Base-by-base conservation (phyloP, 2,888 invertebrate genomes). In the Syrista parreyssii region DNA sequence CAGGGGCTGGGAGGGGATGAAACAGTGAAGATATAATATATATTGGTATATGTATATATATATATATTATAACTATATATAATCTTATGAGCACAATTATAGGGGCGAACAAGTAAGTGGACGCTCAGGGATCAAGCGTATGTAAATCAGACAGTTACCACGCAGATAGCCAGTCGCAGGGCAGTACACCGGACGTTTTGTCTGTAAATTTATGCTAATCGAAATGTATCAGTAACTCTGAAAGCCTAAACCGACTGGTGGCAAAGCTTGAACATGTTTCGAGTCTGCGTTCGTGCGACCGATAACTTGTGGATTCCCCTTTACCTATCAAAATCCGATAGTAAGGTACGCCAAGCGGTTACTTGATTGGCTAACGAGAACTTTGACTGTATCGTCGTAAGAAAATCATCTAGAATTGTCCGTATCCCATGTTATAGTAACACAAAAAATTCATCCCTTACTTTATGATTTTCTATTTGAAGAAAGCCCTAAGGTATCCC, bases 191-290 rank as follows among this genome's bases (percentile, higher is more conserved):
- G 89, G 89, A 91, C 88, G 90, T 88, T 88, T 86, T 83, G 87
- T 86, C 90, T 88, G 89, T 88, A 89, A 90, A 90, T 91, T 87
- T 90, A 91, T 90, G 91, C 88, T 90, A 91, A 91, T 90, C 88
- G 86, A 86, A 87, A 90, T 90, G 88, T 91, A 91, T 91, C 91
- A 90, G 89, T 81, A 84, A 84, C 85, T 86, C 86, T 84, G 85
- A 80, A 86, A 85, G 86, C 85, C 84, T 83, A 83, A 86, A 82
- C 84, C 84, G 78, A 85, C 82, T 86, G 81, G 82, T 83, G 83
- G 78, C 80, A 80, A 80, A 82, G 80, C 79, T 81, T 55, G 79
- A 81, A 75, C 82, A 80, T 75, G 76, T 79, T 82, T 75, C 15
- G 33, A 31, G 32, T 71, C 71, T 12, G 1, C 32, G 71, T 33